Evolutionary conservation across 2,797 vertebrate species (phyloP).

Genomic region (Sebastes miniatus): DNA sequence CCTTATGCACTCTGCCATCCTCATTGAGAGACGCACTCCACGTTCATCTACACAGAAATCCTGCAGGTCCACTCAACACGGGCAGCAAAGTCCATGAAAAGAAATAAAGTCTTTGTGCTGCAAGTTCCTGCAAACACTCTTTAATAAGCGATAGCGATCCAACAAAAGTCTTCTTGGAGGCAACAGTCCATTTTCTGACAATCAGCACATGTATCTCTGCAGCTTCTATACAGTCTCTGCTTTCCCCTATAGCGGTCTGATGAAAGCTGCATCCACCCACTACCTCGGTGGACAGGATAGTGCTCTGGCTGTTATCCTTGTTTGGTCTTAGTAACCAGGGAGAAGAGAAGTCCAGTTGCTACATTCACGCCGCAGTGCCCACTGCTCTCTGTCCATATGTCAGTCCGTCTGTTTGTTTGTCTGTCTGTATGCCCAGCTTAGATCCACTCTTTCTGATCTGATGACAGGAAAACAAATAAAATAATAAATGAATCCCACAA

Average conservation of each 20-base stretch:
- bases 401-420: constrained; percentile 62
- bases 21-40: constrained; percentile 39
- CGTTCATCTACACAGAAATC: constrained; percentile 36
- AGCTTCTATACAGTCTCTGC: constrained; percentile 59
- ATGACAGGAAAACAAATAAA: constrained; percentile 13
- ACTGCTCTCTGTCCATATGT: constrained; percentile 68
- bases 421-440: constrained; percentile 40
- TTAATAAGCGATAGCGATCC: constrained; percentile 6
- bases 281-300: constrained; percentile 64
- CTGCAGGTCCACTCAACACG: constrained; percentile 33
- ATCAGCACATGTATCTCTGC: constrained; percentile 46
- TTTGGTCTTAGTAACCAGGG: constrained; percentile 71
- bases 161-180: constrained; percentile 23
- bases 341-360: constrained; percentile 76
- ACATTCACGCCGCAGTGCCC: constrained; percentile 74
- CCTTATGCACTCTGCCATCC: constrained; percentile 67
- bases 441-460: constrained; percentile 36
- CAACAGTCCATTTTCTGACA: constrained; percentile 46
- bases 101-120: constrained; percentile 20
- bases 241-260: constrained; percentile 66
- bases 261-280: constrained; percentile 77
- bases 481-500: constrained; percentile 26
- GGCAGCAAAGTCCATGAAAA: constrained; percentile 37
- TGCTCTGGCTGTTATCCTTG: constrained; percentile 69
- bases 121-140: constrained; percentile 13